Evolutionary conservation across 2,888 invertebrate species (phyloP).

Genomic region (Andrena fulva): DNA sequence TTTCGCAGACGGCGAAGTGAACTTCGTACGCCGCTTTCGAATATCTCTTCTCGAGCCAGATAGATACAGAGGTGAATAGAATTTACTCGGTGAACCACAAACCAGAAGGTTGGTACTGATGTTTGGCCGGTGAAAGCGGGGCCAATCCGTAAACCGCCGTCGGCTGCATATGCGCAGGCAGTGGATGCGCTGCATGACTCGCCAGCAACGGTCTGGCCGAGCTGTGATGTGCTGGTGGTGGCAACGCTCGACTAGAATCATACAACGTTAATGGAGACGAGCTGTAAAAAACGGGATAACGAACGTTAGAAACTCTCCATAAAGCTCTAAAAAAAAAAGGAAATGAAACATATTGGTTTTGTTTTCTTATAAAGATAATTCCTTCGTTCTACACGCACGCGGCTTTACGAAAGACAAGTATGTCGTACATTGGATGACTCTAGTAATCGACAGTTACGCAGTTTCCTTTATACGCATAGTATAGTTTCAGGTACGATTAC

Average conservation of each 20-base stretch:
- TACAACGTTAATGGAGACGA: slow-evolving; percentile 84
- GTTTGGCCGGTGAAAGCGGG: slow-evolving; percentile 90
- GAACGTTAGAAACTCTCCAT: slow-evolving; percentile 76
- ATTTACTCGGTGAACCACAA: slow-evolving; percentile 92
- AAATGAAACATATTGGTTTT: slow-evolving; percentile 52
- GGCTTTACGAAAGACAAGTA: slow-evolving; percentile 29
- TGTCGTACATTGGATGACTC: slow-evolving; percentile 18
- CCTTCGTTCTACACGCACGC: slow-evolving; percentile 43
- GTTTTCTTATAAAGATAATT: slow-evolving; percentile 44
- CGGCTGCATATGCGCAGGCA: slow-evolving; percentile 93
- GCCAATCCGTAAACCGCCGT: slow-evolving; percentile 88
- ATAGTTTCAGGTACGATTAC: neutral
- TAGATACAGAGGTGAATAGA: slow-evolving; percentile 37
- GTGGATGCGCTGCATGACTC: slow-evolving; percentile 90
- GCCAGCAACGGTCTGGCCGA: slow-evolving; percentile 89
- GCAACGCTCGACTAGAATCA: slow-evolving; percentile 88
- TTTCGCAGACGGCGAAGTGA: slow-evolving; percentile 5
- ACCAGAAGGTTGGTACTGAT: slow-evolving; percentile 89
- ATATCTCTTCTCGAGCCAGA: slow-evolving; percentile 25
- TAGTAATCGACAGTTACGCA: slow-evolving; percentile 19
- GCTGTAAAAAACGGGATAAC: slow-evolving; percentile 81
- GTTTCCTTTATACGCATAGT: slow-evolving; percentile 18
- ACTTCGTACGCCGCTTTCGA: slow-evolving; percentile 22
- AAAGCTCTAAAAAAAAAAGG: slow-evolving; percentile 66
- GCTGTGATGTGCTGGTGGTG: slow-evolving; percentile 94